phyloP scores from a whole-genome alignment of 2,888 invertebrate species.

The Lepidonotus clava region DNA sequence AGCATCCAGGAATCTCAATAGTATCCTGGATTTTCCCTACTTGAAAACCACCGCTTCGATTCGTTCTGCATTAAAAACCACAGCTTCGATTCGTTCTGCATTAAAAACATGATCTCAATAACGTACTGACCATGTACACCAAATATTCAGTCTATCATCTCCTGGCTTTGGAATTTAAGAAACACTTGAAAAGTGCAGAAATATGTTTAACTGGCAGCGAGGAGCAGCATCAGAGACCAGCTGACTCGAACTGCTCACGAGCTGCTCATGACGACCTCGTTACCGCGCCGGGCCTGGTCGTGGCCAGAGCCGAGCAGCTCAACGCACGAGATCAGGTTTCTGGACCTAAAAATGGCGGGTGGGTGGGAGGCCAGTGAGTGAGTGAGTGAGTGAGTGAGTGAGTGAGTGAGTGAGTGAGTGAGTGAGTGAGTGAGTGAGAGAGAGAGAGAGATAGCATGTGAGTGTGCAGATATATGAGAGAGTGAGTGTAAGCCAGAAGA shows the following conservation, averaged over 20 bases:
- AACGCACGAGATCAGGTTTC: not conserved
- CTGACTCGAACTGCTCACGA: not conserved
- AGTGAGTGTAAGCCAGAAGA: constrained; percentile 1
- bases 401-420: constrained; percentile 32
- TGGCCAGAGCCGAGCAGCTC: constrained; percentile 2
- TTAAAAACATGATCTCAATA: no score
- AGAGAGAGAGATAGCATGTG: constrained; percentile 8
- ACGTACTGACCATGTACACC: no score
- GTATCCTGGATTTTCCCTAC: no score
- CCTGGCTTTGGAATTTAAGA: no score
- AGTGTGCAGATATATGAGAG: constrained; percentile 18
- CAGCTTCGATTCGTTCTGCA: no score
- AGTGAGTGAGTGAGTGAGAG: constrained; percentile 28
- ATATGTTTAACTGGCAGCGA: not conserved
- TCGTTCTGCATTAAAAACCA: no score
- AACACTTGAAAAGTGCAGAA: no score
- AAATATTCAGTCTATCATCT: no score
- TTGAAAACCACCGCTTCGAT: no score
- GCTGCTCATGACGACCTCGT: constrained; percentile 10
- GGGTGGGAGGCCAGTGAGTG: constrained; percentile 15
- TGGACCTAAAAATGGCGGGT: not conserved
- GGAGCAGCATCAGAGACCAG: not conserved
- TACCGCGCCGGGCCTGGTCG: not conserved
- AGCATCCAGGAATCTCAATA: no score
- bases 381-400: constrained; percentile 48